These are phyloP conservation scores for Sturmia bella DNA, from an alignment of 2,888 invertebrate species.

Conservation along the genomic window DNA sequence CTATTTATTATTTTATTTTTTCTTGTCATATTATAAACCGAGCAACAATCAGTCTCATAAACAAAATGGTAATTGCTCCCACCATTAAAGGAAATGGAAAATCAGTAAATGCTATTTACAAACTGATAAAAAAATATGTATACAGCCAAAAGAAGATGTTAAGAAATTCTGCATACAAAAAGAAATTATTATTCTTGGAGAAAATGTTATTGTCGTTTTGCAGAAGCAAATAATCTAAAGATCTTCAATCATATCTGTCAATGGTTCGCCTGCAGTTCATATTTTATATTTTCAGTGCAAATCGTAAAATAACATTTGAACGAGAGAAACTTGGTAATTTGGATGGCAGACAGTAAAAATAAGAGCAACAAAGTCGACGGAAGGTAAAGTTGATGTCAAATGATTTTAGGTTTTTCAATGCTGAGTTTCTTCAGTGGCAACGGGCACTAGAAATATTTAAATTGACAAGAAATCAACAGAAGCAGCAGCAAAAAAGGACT, in stretches of 20 bases:
- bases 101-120: slow-evolving; percentile 42
- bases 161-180: neutral
- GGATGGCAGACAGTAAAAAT: slow-evolving; percentile 1
- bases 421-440: slow-evolving; percentile 55
- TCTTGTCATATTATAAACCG: neutral
- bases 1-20: neutral
- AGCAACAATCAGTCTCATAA: slow-evolving; percentile 58
- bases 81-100: slow-evolving; percentile 62
- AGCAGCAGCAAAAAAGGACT: too few species aligned
- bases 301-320: slow-evolving; percentile 63
- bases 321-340: slow-evolving; percentile 14
- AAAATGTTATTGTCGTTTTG: slow-evolving; percentile 2
- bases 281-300: slow-evolving; percentile 43
- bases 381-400: slow-evolving; percentile 35
- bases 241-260: slow-evolving; percentile 67
- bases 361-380: neutral
- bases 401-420: slow-evolving; percentile 20
- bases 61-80: slow-evolving; percentile 59
- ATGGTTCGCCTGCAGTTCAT: slow-evolving; percentile 39
- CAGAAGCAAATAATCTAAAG: slow-evolving; percentile 22
- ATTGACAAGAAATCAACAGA: slow-evolving; percentile 62
- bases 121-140: too few species aligned
- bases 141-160: neutral
- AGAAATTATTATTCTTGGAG: slow-evolving; percentile 6
- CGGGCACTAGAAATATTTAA: slow-evolving; percentile 59